Conservation (phyloP, 2,113 vertebrate species). For the Colistium nudipinnis region DNA sequence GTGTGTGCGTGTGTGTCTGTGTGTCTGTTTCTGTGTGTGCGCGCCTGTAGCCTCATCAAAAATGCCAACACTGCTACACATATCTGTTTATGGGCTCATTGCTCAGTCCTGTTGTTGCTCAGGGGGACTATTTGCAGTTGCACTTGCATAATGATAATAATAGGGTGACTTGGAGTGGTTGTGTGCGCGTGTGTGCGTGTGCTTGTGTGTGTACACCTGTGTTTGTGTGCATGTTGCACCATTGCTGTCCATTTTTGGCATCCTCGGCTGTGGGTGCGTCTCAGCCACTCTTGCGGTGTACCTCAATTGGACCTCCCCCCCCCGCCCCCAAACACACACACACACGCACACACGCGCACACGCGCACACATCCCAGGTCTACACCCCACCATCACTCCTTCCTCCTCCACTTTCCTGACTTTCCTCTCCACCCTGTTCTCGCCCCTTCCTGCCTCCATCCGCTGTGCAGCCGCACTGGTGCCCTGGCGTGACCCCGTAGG, state of each 20-base stretch:
- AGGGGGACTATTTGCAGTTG: constrained; percentile 75
- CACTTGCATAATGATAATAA: constrained; percentile 80
- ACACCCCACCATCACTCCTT: neutral
- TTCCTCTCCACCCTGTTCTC: constrained; percentile 14
- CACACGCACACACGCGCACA: no score
- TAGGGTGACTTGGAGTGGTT: constrained; percentile 69
- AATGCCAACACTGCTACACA: constrained; percentile 67
- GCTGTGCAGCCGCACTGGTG: constrained; percentile 50
- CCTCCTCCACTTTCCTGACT: constrained; percentile 1
- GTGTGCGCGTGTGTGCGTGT: constrained; percentile 36
- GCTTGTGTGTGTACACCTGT: constrained; percentile 4
- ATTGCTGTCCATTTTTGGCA: constrained; percentile 21
- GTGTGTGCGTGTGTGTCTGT: constrained; percentile 23
- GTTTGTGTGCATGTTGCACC: constrained; percentile 38
- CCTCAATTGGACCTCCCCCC: constrained; percentile 14
- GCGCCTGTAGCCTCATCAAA: constrained; percentile 67
- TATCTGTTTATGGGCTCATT: constrained; percentile 75
- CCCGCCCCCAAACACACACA: neutral
- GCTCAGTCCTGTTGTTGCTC: constrained; percentile 69
- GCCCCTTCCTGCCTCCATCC: constrained; percentile 27
- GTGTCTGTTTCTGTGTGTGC: constrained; percentile 26
- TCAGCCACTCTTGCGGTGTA: constrained; percentile 8
- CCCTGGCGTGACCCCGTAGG: constrained; percentile 56
- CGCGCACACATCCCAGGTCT: neutral
- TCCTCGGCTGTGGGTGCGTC: constrained; percentile 2